Evolutionary conservation across 1,140 invertebrate genomes (phyloP), one percentile per base, ranked within the genome.

Genomic region (Helicoverpa zea): DNA sequence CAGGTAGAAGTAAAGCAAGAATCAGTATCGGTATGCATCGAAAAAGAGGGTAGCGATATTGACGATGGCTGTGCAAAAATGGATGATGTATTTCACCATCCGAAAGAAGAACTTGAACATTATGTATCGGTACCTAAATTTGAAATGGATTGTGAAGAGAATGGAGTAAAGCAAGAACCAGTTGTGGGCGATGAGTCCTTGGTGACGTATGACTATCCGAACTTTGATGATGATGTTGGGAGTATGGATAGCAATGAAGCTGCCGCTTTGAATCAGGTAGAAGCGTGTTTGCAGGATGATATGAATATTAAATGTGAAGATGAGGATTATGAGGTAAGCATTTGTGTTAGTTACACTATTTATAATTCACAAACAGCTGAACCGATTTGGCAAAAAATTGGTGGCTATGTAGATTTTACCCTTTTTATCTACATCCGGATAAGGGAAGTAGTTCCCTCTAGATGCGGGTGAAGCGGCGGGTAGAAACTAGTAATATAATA

Each of bases 231-330:
- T 68, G 81, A 81, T n/a, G 78, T 73, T 0, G 52, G 23, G 7
- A 92, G 90, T 81, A 92, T 91, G 84, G 91, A 93, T 52, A 94
- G 93, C 78, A 86, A 86, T 80, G 90, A 92, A 16, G 91, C 88
- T 2, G 82, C 82, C 0, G 93, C 91, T n/a, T 83, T 94, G 12
- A 87, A 88, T 30, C 91, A 91, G 83, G 93, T 94, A 7, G 92
- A 94, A 66, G 83, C 93, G 0, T 94, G 93, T 82, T 82, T 94
- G 59, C 88, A 90, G 66, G 92, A 94, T 59, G 90, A 91, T 56
- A 58, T 89, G 43, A 86, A 88, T 64, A 80, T 92, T 18, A 94
- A 94, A 80, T 79, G 64, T 68, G 92, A 92, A 84, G 79, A 78
- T 77, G 79, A 87, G 78, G 66, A 16, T 30, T 78, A 79, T 61